These are phyloP conservation scores for Mamestra brassicae DNA, from an alignment of 2,888 invertebrate genomes.

Conservation along the genomic window DNA sequence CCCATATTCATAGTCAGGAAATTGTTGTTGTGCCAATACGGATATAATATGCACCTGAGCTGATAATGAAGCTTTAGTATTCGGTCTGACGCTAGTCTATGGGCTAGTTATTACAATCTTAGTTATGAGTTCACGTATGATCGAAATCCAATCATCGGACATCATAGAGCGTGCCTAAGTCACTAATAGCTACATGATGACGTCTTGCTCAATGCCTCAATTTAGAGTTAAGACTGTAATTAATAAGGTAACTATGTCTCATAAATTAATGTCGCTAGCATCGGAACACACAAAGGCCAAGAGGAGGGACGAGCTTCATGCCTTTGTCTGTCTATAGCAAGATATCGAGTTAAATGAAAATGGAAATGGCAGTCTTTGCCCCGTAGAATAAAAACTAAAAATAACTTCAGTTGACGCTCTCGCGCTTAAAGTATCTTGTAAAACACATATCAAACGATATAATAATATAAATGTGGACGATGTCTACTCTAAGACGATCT, in stretches of 20 bases:
- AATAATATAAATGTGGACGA: constrained; percentile 42
- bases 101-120: constrained; percentile 25
- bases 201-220: background rate
- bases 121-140: constrained; percentile 26
- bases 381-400: background rate
- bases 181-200: constrained; percentile 21
- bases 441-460: constrained; percentile 23
- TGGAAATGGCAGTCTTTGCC: background rate
- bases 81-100: constrained; percentile 10
- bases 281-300: too few relatives aligned
- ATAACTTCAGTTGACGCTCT: background rate
- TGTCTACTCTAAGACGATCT: constrained; percentile 67
- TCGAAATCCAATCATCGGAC: constrained; percentile 41
- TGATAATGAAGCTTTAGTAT: constrained; percentile 24
- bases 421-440: constrained; percentile 1
- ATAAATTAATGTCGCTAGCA: too few relatives aligned
- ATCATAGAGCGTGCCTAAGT: background rate
- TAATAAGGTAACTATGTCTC: background rate
- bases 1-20: constrained; percentile 18
- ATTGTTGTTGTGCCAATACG: background rate
- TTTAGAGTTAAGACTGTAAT: constrained; percentile 14
- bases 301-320: background rate
- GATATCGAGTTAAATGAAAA: background rate
- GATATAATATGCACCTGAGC: background rate
- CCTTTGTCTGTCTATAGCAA: background rate